These are phyloP conservation scores for Prionailurus viverrinus DNA, from an alignment of 2,113 vertebrate species.

Conservation along the genomic window DNA sequence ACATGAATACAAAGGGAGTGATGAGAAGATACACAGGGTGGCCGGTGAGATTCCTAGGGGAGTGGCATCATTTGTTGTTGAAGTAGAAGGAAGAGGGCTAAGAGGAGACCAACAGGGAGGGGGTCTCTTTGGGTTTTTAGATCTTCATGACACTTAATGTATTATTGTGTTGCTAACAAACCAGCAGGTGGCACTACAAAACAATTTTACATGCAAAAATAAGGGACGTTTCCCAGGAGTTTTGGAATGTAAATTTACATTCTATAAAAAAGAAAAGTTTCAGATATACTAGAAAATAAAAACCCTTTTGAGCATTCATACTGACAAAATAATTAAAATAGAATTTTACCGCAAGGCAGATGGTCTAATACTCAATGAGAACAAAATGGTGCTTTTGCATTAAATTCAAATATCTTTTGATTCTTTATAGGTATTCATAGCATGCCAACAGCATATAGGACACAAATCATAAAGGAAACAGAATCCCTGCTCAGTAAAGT, in stretches of 20 bases:
- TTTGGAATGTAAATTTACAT: background rate
- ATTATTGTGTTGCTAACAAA: background rate
- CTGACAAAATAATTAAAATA: slow-evolving; percentile 55
- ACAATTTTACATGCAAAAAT: slow-evolving; percentile 44
- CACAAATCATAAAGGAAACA: background rate
- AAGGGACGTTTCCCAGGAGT: background rate
- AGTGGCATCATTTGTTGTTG: background rate
- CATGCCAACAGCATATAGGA: background rate
- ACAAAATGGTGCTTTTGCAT: background rate
- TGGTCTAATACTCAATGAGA: background rate
- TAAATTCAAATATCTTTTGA: slow-evolving; percentile 29
- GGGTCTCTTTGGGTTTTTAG: background rate
- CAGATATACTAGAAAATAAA: slow-evolving; percentile 45
- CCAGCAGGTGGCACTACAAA: slow-evolving; percentile 76
- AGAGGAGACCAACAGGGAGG: background rate
- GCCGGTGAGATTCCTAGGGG: background rate
- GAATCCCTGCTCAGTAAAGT: background rate
- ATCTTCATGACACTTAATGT: background rate
- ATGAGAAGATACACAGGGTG: background rate
- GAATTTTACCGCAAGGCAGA: background rate
- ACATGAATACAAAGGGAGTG: background rate
- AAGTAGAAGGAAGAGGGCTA: background rate
- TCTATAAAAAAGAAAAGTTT: slow-evolving; percentile 28
- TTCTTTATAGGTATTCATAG: background rate
- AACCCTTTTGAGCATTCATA: slow-evolving; percentile 3